phyloP scores from a whole-genome alignment of 1,140 invertebrate genomes.

The Akabosia matsudoensis region DNA sequence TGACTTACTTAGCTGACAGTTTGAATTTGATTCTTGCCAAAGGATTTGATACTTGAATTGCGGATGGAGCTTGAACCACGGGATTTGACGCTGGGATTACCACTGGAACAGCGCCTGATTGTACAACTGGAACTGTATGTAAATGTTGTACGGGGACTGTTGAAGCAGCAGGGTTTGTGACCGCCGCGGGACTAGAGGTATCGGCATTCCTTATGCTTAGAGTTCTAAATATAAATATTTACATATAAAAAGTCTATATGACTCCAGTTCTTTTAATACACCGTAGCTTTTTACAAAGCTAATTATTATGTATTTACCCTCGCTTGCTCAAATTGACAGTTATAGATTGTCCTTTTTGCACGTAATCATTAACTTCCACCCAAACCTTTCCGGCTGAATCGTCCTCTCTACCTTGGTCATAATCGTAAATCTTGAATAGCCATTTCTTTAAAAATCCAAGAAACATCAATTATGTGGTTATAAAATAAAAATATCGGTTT shows the following conservation, averaged over 20 bases:
- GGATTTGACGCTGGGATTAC: neutral
- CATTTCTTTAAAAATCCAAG: slow-evolving; percentile 22
- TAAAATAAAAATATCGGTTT: neutral
- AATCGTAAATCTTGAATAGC: slow-evolving; percentile 36
- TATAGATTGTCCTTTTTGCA: slow-evolving; percentile 37
- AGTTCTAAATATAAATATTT: neutral
- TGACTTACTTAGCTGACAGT: slow-evolving; percentile 35
- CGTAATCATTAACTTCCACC: slow-evolving; percentile 34
- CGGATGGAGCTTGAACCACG: neutral
- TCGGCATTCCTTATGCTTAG: neutral
- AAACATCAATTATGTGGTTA: neutral
- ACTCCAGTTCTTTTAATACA: no score
- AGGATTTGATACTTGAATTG: slow-evolving; percentile 7
- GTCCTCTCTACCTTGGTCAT: slow-evolving; percentile 25
- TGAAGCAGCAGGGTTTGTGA: no score
- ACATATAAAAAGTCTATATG: no score
- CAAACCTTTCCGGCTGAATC: neutral
- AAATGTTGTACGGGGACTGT: no score
- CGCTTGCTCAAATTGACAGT: slow-evolving; percentile 40
- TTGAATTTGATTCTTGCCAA: slow-evolving; percentile 35
- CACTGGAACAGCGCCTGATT: neutral
- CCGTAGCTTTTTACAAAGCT: neutral
- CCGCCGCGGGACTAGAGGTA: neutral
- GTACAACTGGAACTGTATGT: neutral
- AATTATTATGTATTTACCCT: slow-evolving; percentile 27